Evolutionary conservation across 1,140 invertebrate species (phyloP).

Genomic region (Saccostrea glomerata): DNA sequence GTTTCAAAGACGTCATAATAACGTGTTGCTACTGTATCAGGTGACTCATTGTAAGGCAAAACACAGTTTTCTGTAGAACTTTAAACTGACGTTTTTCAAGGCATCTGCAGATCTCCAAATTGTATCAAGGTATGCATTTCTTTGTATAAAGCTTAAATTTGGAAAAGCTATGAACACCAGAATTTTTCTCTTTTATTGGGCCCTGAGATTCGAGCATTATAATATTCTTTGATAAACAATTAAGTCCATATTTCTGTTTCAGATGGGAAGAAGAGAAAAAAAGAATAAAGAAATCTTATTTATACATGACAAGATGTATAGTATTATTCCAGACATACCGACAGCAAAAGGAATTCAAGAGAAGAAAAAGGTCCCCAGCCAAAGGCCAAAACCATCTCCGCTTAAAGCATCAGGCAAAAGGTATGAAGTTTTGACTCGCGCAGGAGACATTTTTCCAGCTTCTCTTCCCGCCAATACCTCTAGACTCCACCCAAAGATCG

Average conservation of each 20-base stretch:
- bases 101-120: too few species aligned
- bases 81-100: too few species aligned
- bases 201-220: too few species aligned
- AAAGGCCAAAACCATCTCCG: background rate
- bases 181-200: too few species aligned
- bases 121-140: too few species aligned
- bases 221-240: too few species aligned
- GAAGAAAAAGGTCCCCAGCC: background rate
- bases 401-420: background rate
- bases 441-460: background rate
- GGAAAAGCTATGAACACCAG: too few species aligned
- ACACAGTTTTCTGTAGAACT: too few species aligned
- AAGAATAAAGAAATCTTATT: background rate
- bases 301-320: slow-evolving; percentile 4
- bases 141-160: too few species aligned
- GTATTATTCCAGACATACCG: background rate
- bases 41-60: too few species aligned
- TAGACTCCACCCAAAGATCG: background rate
- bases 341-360: background rate
- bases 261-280: background rate
- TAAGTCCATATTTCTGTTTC: background rate
- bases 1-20: too few species aligned
- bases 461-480: background rate
- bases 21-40: too few species aligned
- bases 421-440: background rate